A percentile compares a stretch with the other conserved stretches of the same genome.
These are phyloP conservation scores for Spheniscus humboldti DNA, from an alignment of 2,797 vertebrate species.

Conservation along the genomic window DNA sequence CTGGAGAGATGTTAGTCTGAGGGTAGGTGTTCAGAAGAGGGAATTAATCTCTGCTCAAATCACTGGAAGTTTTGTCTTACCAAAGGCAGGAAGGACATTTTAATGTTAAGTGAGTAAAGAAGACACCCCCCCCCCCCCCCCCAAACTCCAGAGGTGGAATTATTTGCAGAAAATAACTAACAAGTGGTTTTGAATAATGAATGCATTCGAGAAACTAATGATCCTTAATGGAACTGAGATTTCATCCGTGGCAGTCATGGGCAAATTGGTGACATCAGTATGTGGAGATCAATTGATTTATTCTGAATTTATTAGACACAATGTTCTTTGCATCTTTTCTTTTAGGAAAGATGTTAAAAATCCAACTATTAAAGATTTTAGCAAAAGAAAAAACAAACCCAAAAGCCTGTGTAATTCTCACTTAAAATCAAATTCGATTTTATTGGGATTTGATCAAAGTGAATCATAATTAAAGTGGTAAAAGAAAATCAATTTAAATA, in stretches of 20 bases:
- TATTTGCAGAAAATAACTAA: not conserved
- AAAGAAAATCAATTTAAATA: not conserved
- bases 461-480: not conserved
- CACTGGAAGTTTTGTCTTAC: not conserved
- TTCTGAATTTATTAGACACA: not conserved
- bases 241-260: not conserved
- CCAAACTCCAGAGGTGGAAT: not conserved
- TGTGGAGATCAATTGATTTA: not conserved
- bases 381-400: not conserved
- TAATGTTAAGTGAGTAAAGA: constrained; percentile 7
- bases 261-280: not conserved
- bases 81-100: not conserved
- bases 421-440: not conserved
- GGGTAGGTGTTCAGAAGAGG: not conserved
- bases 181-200: constrained; percentile 24
- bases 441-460: not conserved
- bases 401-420: not conserved
- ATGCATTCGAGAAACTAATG: not conserved
- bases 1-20: not conserved
- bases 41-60: not conserved
- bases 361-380: not conserved
- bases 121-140: not conserved
- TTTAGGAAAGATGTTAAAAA: not conserved
- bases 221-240: not conserved
- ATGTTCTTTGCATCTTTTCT: not conserved